These are phyloP conservation scores for Adrianichthys oophorus DNA, from an alignment of 2,797 vertebrate genomes.

Conservation along the genomic window DNA sequence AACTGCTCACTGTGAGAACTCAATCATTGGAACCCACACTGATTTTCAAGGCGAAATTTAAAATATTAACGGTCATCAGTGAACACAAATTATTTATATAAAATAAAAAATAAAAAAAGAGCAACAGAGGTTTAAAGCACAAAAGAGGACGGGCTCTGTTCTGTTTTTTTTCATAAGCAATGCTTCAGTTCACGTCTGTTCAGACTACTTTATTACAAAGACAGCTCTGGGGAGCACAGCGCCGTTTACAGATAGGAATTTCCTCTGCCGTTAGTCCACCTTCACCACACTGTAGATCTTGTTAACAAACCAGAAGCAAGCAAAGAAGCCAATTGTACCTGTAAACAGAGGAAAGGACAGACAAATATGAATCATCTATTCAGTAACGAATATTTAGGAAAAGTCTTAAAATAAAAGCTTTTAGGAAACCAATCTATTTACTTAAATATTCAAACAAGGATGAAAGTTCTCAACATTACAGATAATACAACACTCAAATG, in stretches of 20 bases:
- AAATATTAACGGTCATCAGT: constrained; percentile 63
- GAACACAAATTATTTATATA: constrained; percentile 53
- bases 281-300: constrained; percentile 99
- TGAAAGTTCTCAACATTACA: too few relatives aligned
- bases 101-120: constrained; percentile 38
- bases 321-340: constrained; percentile 99
- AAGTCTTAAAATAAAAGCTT: not conserved
- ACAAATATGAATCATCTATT: not conserved
- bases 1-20: constrained; percentile 39
- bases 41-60: constrained; percentile 56
- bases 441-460: too few relatives aligned
- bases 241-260: constrained; percentile 28
- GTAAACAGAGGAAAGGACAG: constrained; percentile 22
- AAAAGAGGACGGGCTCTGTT: constrained; percentile 67
- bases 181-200: constrained; percentile 57
- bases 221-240: constrained; percentile 34
- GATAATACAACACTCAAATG: too few relatives aligned
- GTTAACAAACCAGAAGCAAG: constrained; percentile 99
- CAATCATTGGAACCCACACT: constrained; percentile 59
- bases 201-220: constrained; percentile 46
- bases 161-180: constrained; percentile 52
- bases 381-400: not conserved
- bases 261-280: constrained; percentile 86
- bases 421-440: too few relatives aligned
- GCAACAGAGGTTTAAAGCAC: constrained; percentile 67